Conservation (phyloP, 2,888 invertebrate species). For the Pyrochroa serraticornis region DNA sequence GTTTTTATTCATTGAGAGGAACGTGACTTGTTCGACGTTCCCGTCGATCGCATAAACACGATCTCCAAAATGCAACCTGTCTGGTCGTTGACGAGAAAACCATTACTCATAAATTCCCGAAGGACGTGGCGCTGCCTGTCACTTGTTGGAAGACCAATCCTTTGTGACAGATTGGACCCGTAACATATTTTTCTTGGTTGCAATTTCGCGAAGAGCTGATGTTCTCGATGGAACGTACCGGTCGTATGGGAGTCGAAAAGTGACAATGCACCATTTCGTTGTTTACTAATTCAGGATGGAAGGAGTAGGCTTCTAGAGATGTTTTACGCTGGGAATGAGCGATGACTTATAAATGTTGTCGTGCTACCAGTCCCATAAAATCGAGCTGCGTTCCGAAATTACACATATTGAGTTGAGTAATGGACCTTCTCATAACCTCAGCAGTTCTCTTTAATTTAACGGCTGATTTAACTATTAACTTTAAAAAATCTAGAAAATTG, state of each 20-base stretch:
- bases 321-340: too few relatives aligned
- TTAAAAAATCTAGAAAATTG: too few relatives aligned
- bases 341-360: too few relatives aligned
- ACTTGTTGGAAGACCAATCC: constrained; percentile 57
- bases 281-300: constrained; percentile 46
- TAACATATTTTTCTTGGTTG: constrained; percentile 52
- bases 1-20: too few relatives aligned
- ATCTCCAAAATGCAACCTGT: constrained; percentile 30
- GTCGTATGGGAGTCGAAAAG: constrained; percentile 26
- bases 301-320: not conserved
- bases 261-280: constrained; percentile 30
- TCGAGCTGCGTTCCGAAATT: too few relatives aligned
- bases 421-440: too few relatives aligned
- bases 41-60: constrained; percentile 19
- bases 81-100: constrained; percentile 47
- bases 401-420: too few relatives aligned
- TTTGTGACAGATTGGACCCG: constrained; percentile 55
- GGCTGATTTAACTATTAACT: too few relatives aligned
- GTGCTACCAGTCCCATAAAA: too few relatives aligned
- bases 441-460: too few relatives aligned
- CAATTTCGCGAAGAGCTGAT: constrained; percentile 44
- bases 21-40: constrained; percentile 11
- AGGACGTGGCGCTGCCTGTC: constrained; percentile 53
- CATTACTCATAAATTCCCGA: constrained; percentile 56
- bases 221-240: constrained; percentile 3